These are phyloP conservation scores for Aspidiotus destructor DNA, from an alignment of 2,888 invertebrate species.

Conservation along the genomic window DNA sequence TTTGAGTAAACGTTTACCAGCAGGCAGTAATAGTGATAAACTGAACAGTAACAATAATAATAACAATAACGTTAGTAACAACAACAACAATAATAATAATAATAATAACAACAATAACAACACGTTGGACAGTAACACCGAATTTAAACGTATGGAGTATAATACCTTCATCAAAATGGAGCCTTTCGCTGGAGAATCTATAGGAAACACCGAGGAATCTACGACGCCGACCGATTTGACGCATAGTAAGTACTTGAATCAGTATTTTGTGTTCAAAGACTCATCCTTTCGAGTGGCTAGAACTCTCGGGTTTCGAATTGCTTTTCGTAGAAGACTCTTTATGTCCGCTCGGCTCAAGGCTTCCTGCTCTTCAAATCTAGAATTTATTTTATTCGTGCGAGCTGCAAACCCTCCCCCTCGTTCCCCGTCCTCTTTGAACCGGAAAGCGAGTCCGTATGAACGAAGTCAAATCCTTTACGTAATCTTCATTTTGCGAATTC, in stretches of 20 bases:
- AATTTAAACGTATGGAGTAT: conserved; percentile 29
- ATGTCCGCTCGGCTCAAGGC: too few species aligned
- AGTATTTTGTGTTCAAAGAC: too few species aligned
- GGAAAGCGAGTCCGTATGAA: too few species aligned
- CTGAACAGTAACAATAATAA: conserved; percentile 30
- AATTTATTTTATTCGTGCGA: too few species aligned
- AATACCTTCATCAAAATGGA: conserved; percentile 20
- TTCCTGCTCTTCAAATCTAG: too few species aligned
- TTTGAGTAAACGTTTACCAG: conserved; percentile 36
- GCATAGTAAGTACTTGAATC: conserved; percentile 14
- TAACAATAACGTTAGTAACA: conserved; percentile 31
- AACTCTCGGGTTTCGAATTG: too few species aligned
- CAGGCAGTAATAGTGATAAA: conserved; percentile 32
- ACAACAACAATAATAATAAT: conserved; percentile 32
- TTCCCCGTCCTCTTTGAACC: too few species aligned
- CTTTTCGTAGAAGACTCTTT: too few species aligned
- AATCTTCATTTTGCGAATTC: too few species aligned
- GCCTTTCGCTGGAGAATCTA: conserved; percentile 31
- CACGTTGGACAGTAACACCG: conserved; percentile 35
- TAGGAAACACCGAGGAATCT: conserved; percentile 35
- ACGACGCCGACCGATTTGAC: conserved; percentile 35
- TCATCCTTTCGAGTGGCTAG: too few species aligned
- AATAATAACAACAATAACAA: conserved; percentile 33
- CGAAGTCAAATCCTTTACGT: too few species aligned
- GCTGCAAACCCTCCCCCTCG: too few species aligned